Base-by-base conservation (phyloP, 30 jellyfish, hydroid and myxozoan species). In the Cassiopea andromeda region DNA sequence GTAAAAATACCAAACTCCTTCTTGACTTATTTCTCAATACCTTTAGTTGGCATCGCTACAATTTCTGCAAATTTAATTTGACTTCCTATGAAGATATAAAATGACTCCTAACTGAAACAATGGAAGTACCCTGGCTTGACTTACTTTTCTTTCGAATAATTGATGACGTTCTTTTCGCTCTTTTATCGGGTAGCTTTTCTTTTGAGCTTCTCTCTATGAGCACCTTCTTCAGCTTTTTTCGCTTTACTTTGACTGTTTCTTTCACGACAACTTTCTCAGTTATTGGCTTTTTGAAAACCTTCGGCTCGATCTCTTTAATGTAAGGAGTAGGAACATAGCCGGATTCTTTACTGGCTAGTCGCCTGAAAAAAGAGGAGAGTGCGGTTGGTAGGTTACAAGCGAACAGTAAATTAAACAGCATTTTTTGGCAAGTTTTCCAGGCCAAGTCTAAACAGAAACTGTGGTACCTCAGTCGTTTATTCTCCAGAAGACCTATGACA, bases 281-380 rank as follows among this genome's bases (percentile, higher is more conserved):
- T 13, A 81, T 87, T n/a, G 87, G 87, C 77, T 89, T 89, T 67
- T 68, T 80, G 60, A 89, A 80, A 6, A 73, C 60, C 75, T 89
- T 89, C 2, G 97, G 97, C 57, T 81, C 92, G 17, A 81, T 58
- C 66, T 89, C 97, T 81, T 81, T 58, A 67, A 89, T 48, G 67
- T 89, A 89, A 0, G 83, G 69, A 4, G 97, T 90, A 0, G 97
- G 97, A 44, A 82, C 89, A 66, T 89, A 89, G 43, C 97, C 97
- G 10, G 87, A 70, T 73, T 89, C 97, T 66, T 89, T 89, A 66
- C 89, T 81, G 15, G 78, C 10, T 7, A 73, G 92, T 1, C 97
- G 91, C 59, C 97, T 89, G 49, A 2, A 74, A 75, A 58, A 0
- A 64, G 43, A 5, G 12, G 0, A 54, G 64, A 6, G 64, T 54